Conservation (phyloP, 1,140 invertebrate species). For the Chymomyza costata region DNA sequence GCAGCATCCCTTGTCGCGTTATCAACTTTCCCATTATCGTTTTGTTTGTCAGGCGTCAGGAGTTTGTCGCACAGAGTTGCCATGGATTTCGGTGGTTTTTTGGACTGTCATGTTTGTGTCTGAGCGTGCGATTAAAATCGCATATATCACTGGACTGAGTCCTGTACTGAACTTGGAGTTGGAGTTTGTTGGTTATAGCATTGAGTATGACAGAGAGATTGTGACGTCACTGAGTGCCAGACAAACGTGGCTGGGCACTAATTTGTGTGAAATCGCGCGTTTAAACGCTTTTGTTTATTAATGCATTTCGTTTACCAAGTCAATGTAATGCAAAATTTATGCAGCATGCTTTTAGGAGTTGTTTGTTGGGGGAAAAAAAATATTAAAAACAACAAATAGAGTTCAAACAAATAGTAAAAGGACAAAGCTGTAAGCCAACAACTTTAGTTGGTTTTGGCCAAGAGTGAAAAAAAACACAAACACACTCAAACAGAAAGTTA, state of each 20-base stretch:
- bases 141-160: constrained; percentile 49
- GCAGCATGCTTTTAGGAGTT: constrained; percentile 1
- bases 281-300: constrained; percentile 59
- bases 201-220: too few species aligned
- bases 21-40: neutral
- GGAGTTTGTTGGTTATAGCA: neutral
- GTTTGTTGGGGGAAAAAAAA: neutral
- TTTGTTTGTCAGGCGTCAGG: constrained; percentile 35
- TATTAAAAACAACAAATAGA: neutral
- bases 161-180: constrained; percentile 11
- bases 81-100: constrained; percentile 51
- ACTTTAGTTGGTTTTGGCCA: too few species aligned
- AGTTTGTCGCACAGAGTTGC: constrained; percentile 39
- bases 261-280: constrained; percentile 61
- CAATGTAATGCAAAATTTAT: constrained; percentile 37
- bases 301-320: constrained; percentile 51
- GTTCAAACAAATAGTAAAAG: constrained; percentile 1
- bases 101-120: constrained; percentile 49
- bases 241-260: constrained; percentile 49
- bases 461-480: constrained; percentile 37
- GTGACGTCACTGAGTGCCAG: too few species aligned
- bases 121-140: constrained; percentile 64
- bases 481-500: constrained; percentile 43
- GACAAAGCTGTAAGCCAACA: too few species aligned
- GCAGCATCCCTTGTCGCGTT: too few species aligned